phyloP scores from a whole-genome alignment of 2,797 vertebrate species.

The Sternotherus odoratus region DNA sequence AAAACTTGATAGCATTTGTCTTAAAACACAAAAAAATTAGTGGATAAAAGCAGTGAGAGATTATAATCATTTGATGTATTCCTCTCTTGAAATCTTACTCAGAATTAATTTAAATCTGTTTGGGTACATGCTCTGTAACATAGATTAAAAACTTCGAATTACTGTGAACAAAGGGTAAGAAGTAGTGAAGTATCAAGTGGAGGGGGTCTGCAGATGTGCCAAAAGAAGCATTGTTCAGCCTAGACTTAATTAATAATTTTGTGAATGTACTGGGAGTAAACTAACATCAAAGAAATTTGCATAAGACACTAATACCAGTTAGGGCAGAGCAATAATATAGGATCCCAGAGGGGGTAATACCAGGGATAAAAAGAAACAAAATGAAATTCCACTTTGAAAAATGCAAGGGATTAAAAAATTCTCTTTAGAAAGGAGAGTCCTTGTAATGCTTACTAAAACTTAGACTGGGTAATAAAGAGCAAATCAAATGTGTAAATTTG shows the following conservation, averaged over 20 bases:
- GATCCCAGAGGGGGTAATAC: background rate
- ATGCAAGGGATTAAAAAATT: background rate
- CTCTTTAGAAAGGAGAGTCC: background rate
- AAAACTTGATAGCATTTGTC: constrained; percentile 32
- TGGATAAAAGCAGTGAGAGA: constrained; percentile 33
- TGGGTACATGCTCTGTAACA: background rate
- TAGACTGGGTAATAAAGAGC: background rate
- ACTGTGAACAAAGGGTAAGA: background rate
- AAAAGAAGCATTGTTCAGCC: background rate
- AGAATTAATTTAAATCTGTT: constrained; percentile 2
- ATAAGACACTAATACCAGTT: constrained; percentile 28
- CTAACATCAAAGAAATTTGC: background rate
- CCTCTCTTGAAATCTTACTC: constrained; percentile 34
- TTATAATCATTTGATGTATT: constrained; percentile 26
- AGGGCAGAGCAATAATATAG: background rate
- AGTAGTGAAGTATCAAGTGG: background rate
- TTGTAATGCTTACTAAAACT: background rate
- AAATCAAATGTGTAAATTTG: background rate
- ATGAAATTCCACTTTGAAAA: background rate
- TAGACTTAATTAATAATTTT: background rate
- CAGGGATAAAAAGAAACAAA: background rate
- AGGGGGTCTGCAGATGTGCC: background rate
- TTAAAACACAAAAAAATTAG: constrained; percentile 11
- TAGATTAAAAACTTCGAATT: background rate
- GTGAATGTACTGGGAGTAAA: background rate